A percentile compares a stretch with the other conserved stretches of the same genome.
phyloP scores from a whole-genome alignment of 2,113 vertebrate genomes.

The Chitala chitala region DNA sequence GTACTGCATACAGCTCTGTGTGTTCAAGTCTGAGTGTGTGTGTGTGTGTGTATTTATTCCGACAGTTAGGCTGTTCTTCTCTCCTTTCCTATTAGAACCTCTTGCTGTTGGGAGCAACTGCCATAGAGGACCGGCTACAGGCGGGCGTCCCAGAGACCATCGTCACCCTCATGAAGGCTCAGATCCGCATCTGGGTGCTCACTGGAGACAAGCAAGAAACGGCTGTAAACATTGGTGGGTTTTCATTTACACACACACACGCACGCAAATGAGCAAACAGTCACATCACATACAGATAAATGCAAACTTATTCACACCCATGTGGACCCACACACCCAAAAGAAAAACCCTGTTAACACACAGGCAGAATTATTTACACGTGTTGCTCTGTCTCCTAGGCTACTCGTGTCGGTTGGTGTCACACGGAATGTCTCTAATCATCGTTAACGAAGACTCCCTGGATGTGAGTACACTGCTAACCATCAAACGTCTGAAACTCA shows the following conservation, averaged over 20 bases:
- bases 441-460: slow-evolving; percentile 92
- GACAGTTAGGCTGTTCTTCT: neutral
- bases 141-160: slow-evolving; percentile 94
- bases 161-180: slow-evolving; percentile 82
- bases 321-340: too few relatives aligned
- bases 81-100: slow-evolving; percentile 67
- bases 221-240: slow-evolving; percentile 89
- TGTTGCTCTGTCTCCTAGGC: slow-evolving; percentile 61
- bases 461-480: slow-evolving; percentile 96
- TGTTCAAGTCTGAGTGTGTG: slow-evolving; percentile 2
- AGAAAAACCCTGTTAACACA: neutral
- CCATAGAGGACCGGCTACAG: slow-evolving; percentile 92
- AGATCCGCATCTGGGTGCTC: slow-evolving; percentile 95
- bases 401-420: slow-evolving; percentile 91
- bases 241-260: slow-evolving; percentile 8
- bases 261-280: neutral
- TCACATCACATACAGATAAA: too few relatives aligned
- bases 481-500: too few relatives aligned
- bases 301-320: too few relatives aligned
- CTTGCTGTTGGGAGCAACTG: slow-evolving; percentile 86
- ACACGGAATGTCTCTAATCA: slow-evolving; percentile 93
- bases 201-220: slow-evolving; percentile 97
- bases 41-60: neutral
- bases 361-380: neutral
- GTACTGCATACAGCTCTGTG: too few relatives aligned